Evolutionary conservation across 1,140 invertebrate species (phyloP), one percentile per base, ranked within the genome.

Genomic region (Lithobius niger): DNA sequence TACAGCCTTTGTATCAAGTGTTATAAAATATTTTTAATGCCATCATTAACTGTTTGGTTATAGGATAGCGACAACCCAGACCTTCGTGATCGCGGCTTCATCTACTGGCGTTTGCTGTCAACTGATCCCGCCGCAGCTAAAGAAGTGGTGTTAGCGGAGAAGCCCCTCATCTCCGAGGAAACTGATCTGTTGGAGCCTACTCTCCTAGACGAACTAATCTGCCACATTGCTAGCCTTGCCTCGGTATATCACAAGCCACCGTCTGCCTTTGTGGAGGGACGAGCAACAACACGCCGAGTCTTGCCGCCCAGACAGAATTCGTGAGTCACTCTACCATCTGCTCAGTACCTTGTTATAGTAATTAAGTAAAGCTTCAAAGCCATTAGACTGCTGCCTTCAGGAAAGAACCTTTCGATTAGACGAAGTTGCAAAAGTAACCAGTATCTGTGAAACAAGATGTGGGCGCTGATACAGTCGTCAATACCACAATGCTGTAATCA

Each of bases 181-280:
- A 99, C 97, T 0, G 97, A 99, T 76, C 75, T 99, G 2, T 73
- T 99, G 42, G 97, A 99, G 69, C 96, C 97, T 6, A 98, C 97
- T 0, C 74, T 99, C 16, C 74, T 99, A 27, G 96, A 99, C 69
- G 96, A 99, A 74, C 77, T 99, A 24, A 97, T 99, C 65, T 99
- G 96, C 73, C 95, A 99, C 69, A 99, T 99, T 65, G 94, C 93
- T 48, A 95, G 89, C 57, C 77, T 99, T 54, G 97, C 97, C 10
- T 97, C 93, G 22, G 96, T 99, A 2, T 99, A 99, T 69, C 97
- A 99, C 67, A 99, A 99, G 72, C 97, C 97, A 26, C 97, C 97
- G 0, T 93, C 88, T 26, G 91, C 97, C 0, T 99, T 99, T 71
- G 94, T 99, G 26, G 97, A 99, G 74, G 94, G 88, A 21, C 53